Percentiles rank a stretch among this genome's conserved stretches.
Evolutionary conservation across 2,113 vertebrate genomes (phyloP).

Genomic region (Theristicus caerulescens): DNA sequence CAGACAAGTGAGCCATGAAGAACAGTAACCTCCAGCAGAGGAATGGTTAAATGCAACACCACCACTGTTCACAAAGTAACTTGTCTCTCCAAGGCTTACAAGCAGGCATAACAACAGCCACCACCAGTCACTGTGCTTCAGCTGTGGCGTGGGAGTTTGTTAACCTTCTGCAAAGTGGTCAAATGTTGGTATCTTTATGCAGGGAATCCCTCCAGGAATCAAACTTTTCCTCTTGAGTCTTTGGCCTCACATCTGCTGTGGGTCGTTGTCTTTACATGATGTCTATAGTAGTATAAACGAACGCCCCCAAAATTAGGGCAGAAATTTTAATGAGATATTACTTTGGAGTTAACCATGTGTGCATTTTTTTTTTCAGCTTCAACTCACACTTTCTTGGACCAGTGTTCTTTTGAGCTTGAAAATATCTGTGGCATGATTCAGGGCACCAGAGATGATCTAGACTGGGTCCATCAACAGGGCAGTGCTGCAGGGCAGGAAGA

Average conservation of each 20-base stretch:
- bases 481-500: conserved; percentile 54
- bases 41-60: not conserved
- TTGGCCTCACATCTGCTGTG: not conserved
- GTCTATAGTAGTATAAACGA: not conserved
- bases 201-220: not conserved
- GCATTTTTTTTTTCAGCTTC: conserved; percentile 67
- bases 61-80: not conserved
- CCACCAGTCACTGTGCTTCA: not conserved
- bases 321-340: not conserved
- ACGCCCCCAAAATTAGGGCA: fast-evolving
- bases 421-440: conserved; percentile 95
- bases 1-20: not conserved
- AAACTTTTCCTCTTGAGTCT: not conserved
- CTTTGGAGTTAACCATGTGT: not conserved
- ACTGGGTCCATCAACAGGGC: conserved; percentile 80
- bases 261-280: not conserved
- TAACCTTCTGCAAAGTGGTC: not conserved
- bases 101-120: not conserved
- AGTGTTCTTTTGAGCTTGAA: conserved; percentile 86
- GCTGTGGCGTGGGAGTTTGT: fast-evolving
- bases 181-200: not conserved
- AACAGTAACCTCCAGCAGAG: fast-evolving
- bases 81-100: not conserved
- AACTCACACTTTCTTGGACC: conserved; percentile 86
- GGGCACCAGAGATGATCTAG: conserved; percentile 70